Base-by-base conservation (phyloP, 2,888 invertebrate genomes). In the Fragum fragum region DNA sequence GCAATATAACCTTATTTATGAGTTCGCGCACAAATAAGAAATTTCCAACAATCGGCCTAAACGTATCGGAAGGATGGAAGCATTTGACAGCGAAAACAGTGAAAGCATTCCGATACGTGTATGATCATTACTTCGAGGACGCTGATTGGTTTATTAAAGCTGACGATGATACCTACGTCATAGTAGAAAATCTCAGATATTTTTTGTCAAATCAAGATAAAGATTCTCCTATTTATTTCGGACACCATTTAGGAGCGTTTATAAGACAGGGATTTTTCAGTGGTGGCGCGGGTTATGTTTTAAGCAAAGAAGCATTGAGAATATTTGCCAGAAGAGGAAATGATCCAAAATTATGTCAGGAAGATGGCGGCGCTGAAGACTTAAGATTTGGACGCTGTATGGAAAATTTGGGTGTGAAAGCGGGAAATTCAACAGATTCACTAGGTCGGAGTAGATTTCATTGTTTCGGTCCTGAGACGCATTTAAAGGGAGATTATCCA, bases 31-130 rank as follows among this genome's bases (percentile, higher is more conserved):
- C 94, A 96, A 98, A 98, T 94, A 91, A 95, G 11, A 95, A 95
- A 36, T 95, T 99, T 77, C 98, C 98, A 0, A 95, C 90, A 14
- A 77, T 89, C 23, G 89, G 97, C 52, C 95, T 99, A 81, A 97
- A 97, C 6, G 97, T 99, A 0, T 95, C 96, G 0, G 99, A 99
- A 93, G 98, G 98, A 0, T 95, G 99, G 23, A 96, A 98, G 92
- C 96, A 97, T 93, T 95, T 99, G 21, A 99, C 99, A 98, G 98
- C 97, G 7, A 99, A 99, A 95, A 99, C 99, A 0, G 99, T 98
- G 95, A 97, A 97, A 90, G 98, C 98, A 0, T 98, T 98, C 94
- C 96, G 96, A 90, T 97, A 98, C 92, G 96, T 97, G 32, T 97
- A 98, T 93, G 96, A 97, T 87, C 95, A 98, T 71, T 90, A 98